Evolutionary conservation across 1,140 invertebrate genomes (phyloP).

Genomic region (Acromyrmex echinatior): DNA sequence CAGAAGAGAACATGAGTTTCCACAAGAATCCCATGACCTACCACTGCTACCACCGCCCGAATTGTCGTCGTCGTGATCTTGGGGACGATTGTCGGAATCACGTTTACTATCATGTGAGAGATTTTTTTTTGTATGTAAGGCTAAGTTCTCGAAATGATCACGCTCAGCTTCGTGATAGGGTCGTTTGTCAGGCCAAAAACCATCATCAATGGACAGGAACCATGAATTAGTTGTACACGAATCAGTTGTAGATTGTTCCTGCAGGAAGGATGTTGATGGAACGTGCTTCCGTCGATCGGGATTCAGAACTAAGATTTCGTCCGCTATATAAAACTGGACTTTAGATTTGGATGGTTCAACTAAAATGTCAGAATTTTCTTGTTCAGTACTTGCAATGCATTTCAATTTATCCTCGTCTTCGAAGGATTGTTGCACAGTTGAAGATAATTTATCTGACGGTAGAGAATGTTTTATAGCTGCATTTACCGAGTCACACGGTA

Average conservation of each 20-base stretch:
- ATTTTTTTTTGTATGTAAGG: slow-evolving; percentile 79
- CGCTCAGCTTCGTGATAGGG: slow-evolving; percentile 89
- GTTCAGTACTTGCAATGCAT: slow-evolving; percentile 23
- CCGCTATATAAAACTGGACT: slow-evolving; percentile 82
- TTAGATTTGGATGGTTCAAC: slow-evolving; percentile 69
- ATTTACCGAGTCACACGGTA: slow-evolving; percentile 49
- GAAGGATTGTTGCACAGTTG: background rate
- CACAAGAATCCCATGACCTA: slow-evolving; percentile 48
- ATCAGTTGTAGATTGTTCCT: slow-evolving; percentile 65
- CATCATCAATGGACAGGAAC: slow-evolving; percentile 84
- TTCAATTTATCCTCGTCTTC: slow-evolving; percentile 51
- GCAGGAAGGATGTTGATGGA: background rate
- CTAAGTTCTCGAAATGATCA: slow-evolving; percentile 85
- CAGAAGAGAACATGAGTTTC: slow-evolving; percentile 51
- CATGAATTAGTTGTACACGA: slow-evolving; percentile 16
- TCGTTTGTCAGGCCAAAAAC: slow-evolving; percentile 89
- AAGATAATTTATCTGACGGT: slow-evolving; percentile 24
- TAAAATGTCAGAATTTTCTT: slow-evolving; percentile 24
- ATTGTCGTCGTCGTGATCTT: slow-evolving; percentile 88
- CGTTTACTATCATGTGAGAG: slow-evolving; percentile 74
- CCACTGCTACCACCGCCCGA: slow-evolving; percentile 86
- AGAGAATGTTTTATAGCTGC: slow-evolving; percentile 17
- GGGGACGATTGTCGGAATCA: slow-evolving; percentile 85
- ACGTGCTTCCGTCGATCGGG: slow-evolving; percentile 69
- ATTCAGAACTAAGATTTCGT: slow-evolving; percentile 79